Conservation (phyloP, 2,888 invertebrate species). For the Calliscelio sp. region DNA sequence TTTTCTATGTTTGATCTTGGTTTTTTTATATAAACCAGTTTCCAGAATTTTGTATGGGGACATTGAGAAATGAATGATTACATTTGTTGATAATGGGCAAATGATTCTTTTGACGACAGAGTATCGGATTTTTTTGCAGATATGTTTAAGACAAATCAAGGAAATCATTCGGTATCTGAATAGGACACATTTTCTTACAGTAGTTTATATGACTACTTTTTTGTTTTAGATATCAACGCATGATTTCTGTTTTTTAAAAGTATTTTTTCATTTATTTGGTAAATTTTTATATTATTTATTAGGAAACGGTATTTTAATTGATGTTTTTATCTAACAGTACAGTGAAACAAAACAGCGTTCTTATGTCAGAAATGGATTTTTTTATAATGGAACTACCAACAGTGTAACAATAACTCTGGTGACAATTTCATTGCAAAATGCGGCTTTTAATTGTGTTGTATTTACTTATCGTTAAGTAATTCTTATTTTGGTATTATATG, state of each 20-base stretch:
- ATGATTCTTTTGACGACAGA: constrained; percentile 2
- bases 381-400: constrained; percentile 11
- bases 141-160: constrained; percentile 37
- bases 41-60: constrained; percentile 29
- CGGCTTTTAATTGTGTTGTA: constrained; percentile 11
- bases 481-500: constrained; percentile 44
- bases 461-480: constrained; percentile 35
- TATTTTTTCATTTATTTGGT: background rate
- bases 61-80: constrained; percentile 4
- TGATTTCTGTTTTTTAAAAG: background rate
- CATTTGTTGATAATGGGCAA: constrained; percentile 7
- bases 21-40: no score
- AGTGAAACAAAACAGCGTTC: constrained; percentile 26
- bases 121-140: constrained; percentile 7
- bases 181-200: background rate
- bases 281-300: constrained; percentile 30
- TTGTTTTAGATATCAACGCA: constrained; percentile 11
- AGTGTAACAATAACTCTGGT: background rate
- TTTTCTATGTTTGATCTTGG: constrained; percentile 22
- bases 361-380: constrained; percentile 10
- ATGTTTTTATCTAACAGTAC: no score
- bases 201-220: constrained; percentile 3
- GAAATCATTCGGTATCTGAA: constrained; percentile 23
- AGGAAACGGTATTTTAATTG: constrained; percentile 23
- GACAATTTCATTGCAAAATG: background rate